phyloP scores from a whole-genome alignment of 2,797 vertebrate genomes.

The Thripadectes ignobilis region DNA sequence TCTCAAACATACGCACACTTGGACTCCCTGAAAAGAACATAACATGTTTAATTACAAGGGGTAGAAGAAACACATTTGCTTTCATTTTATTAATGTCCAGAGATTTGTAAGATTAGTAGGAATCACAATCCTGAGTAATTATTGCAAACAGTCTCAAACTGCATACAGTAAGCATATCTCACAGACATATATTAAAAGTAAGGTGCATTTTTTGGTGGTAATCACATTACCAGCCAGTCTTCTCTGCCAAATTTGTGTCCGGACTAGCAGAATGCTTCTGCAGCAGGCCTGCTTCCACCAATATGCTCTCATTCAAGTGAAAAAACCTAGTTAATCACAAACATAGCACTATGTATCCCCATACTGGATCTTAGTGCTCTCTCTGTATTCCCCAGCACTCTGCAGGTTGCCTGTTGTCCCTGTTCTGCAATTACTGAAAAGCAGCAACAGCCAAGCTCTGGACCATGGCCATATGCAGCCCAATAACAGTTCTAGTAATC shows the following conservation, averaged over 20 bases:
- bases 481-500: background rate
- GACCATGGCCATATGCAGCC: accelerated
- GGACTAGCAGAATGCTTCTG: background rate
- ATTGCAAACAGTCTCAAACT: background rate
- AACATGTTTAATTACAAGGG: background rate
- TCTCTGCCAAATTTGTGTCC: background rate
- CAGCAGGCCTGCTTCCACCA: background rate
- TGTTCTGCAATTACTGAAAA: background rate
- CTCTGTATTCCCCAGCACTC: background rate
- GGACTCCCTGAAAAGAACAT: background rate
- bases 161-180: background rate
- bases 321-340: background rate
- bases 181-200: background rate
- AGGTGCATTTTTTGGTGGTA: background rate
- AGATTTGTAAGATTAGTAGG: background rate
- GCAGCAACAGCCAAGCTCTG: accelerated
- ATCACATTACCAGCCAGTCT: background rate
- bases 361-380: background rate
- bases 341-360: accelerated
- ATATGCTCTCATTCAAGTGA: background rate
- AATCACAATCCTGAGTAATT: background rate
- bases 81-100: background rate
- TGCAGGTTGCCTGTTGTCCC: background rate
- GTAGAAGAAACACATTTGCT: background rate
- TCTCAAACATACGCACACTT: background rate